These are phyloP conservation scores for Scaptodrosophila latifasciaeformis DNA, from an alignment of 2,888 invertebrate genomes.

Conservation along the genomic window DNA sequence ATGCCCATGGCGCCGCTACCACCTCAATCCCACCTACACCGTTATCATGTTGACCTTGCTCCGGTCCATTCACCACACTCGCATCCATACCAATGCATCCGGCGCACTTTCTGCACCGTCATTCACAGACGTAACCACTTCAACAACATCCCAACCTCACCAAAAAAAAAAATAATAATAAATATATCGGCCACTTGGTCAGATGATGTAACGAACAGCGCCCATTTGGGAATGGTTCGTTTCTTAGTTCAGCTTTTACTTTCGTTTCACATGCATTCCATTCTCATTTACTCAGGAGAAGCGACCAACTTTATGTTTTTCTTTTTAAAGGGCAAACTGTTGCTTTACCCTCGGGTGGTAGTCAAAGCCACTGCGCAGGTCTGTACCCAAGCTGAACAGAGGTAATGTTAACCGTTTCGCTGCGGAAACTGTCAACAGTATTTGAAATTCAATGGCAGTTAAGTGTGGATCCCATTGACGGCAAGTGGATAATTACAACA, in stretches of 20 bases:
- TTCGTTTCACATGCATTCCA: conserved; percentile 10
- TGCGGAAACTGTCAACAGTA: conserved; percentile 34
- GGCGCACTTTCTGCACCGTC: conserved; percentile 1
- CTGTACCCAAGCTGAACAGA: conserved; percentile 24
- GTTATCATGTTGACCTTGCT: conserved; percentile 1
- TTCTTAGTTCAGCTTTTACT: conserved; percentile 17
- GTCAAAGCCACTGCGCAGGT: conserved; percentile 52
- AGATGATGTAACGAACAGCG: conserved; percentile 31
- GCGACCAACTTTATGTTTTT: conserved; percentile 10
- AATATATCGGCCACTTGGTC: conserved; percentile 2
- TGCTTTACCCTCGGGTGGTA: conserved; percentile 27
- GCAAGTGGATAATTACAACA: too few relatives aligned
- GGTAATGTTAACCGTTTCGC: conserved; percentile 55
- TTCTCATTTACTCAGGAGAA: conserved; percentile 10
- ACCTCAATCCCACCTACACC: neutral
- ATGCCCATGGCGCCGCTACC: neutral
- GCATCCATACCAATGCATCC: conserved; percentile 1
- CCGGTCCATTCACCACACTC: neutral
- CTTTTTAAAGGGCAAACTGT: conserved; percentile 50
- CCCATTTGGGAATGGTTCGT: conserved; percentile 18
- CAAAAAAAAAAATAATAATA: too few relatives aligned
- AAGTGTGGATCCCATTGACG: too few relatives aligned
- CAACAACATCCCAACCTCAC: neutral
- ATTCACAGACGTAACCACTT: neutral
- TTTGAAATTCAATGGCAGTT: too few relatives aligned